Evolutionary conservation across 2,797 vertebrate genomes (phyloP).

Genomic region (Molossus alvarezi): DNA sequence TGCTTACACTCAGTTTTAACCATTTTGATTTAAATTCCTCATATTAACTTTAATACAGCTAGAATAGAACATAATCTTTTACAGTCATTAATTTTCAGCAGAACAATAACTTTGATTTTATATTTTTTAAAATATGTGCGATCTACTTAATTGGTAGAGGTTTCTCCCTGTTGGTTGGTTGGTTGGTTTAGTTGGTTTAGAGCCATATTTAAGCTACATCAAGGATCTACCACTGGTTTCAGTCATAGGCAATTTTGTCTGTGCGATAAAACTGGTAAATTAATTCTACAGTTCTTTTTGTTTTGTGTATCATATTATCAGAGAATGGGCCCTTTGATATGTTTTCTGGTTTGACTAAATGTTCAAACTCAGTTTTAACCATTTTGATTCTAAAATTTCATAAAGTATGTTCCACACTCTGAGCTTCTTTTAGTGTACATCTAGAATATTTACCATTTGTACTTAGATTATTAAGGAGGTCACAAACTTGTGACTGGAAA

Average conservation of each 20-base stretch:
- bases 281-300: not conserved
- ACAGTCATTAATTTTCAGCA: constrained; percentile 35
- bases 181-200: not conserved
- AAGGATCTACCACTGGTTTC: not conserved
- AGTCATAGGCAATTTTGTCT: not conserved
- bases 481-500: not conserved
- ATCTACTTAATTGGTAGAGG: not conserved
- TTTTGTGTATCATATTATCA: not conserved
- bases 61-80: not conserved
- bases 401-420: not conserved
- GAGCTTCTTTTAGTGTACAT: not conserved
- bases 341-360: constrained; percentile 59
- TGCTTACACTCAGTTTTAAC: not conserved
- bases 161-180: not conserved
- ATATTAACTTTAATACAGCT: not conserved
- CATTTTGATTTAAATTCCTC: constrained; percentile 43
- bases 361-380: constrained; percentile 35
- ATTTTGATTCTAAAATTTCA: constrained; percentile 65
- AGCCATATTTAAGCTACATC: not conserved
- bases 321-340: constrained; percentile 34
- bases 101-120: not conserved
- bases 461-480: constrained; percentile 36
- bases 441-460: constrained; percentile 51
- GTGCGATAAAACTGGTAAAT: constrained; percentile 32
- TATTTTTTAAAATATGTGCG: constrained; percentile 31